These are phyloP conservation scores for Trachelipus rathkii DNA, from an alignment of 1,140 invertebrate species.

Conservation along the genomic window DNA sequence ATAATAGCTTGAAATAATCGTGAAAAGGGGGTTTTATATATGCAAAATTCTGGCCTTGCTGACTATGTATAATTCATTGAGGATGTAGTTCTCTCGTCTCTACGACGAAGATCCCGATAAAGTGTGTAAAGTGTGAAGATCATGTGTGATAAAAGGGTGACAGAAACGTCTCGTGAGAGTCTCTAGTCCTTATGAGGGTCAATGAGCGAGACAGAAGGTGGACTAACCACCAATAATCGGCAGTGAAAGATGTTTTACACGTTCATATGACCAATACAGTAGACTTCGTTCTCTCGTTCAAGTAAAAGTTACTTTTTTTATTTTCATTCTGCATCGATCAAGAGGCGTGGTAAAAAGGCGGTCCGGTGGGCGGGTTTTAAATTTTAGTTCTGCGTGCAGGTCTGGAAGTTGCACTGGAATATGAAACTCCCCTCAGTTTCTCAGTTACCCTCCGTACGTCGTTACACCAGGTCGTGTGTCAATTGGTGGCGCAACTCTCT, in stretches of 20 bases:
- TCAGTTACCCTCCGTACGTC: conserved; percentile 4
- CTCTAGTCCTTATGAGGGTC: not conserved
- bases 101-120: not conserved
- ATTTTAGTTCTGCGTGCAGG: conserved; percentile 1
- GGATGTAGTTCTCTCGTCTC: not conserved
- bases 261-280: conserved; percentile 4
- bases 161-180: not conserved
- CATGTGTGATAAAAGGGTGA: conserved; percentile 2
- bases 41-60: conserved; percentile 1
- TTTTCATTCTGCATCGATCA: not conserved
- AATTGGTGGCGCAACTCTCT: not conserved
- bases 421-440: not conserved
- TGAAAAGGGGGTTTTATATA: not conserved
- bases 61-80: conserved; percentile 8
- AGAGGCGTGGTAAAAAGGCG: not conserved
- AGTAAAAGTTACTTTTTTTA: conserved; percentile 1
- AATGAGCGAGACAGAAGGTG: conserved; percentile 4
- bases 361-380: conserved; percentile 1
- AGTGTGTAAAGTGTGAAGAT: conserved; percentile 12
- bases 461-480: not conserved
- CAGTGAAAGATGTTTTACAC: conserved; percentile 10
- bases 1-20: conserved; percentile 2
- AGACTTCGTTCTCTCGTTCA: conserved; percentile 3
- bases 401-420: conserved; percentile 7
- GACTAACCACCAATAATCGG: conserved; percentile 2